Evolutionary conservation across 2,797 vertebrate genomes (phyloP), one percentile per base, ranked within the genome.

Genomic region (Masticophis lateralis): DNA sequence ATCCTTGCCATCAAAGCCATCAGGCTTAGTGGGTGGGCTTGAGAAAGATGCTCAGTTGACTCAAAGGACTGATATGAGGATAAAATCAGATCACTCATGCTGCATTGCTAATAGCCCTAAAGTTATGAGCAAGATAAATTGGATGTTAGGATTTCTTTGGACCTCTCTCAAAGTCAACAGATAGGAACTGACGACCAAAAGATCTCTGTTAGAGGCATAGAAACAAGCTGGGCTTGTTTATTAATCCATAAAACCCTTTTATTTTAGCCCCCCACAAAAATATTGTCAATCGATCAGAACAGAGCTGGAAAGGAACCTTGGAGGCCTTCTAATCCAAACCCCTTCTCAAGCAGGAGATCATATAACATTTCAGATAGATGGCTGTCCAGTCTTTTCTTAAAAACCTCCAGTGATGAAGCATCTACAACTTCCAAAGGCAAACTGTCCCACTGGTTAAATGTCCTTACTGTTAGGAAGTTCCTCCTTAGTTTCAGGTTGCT

Each of bases 1-100:
- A 90, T 93, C 79, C 66, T 93, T 74, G 83, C 47, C 83, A 93
- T 93, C 89, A 91, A 87, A 93, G 83, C 37, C 53, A 51, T 69
- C 61, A 51, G 25, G 37, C 89, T 91, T n/a, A 51, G 53, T 87
- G 20, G 89, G 37, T 87, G 83, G 37, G 51, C 88, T 88, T 92
- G 25, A 37, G 37, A n/a, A 89, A 90, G 47, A 86, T n/a, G 37
- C 27, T 89, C n/a, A 25, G 69, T 20, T 83, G 55, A 92, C n/a
- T 86, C 43, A 92, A 86, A 90, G 1, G 47, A 61, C 61, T 86
- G 13, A 51, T 86, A 59, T 37, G n/a, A 86, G 5, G 20, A 86
- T 92, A 51, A 86, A 92, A 90, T 63, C n/a, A 6, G 57, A 86
- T 61, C 53, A 86, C 20, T 83, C 47, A 2, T 56, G 57, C 12